Percentiles rank a stretch among this genome's conserved stretches.
Evolutionary conservation across 2,797 vertebrate genomes (phyloP).

Genomic region (Antrozous pallidus): DNA sequence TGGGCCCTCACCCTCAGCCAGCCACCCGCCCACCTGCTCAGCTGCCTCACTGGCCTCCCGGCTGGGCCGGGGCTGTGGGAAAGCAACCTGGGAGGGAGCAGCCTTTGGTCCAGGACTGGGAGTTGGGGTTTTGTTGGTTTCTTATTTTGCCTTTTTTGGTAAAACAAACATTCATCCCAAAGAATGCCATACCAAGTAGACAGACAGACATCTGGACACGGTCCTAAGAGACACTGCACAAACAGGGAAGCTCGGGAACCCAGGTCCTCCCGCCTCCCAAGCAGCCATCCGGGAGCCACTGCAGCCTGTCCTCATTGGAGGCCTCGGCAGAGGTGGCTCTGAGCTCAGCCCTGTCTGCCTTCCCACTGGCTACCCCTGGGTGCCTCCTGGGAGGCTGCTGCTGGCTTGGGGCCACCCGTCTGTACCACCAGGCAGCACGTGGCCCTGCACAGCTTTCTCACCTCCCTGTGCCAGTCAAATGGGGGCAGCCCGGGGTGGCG

Average conservation of each 20-base stretch:
- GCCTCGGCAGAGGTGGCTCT: too few species aligned
- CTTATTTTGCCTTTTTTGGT: neutral
- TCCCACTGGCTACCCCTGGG: too few species aligned
- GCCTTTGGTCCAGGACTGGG: neutral
- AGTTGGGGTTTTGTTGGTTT: neutral
- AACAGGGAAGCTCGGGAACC: slow-evolving; percentile 39
- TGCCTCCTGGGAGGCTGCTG: neutral
- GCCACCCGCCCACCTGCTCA: neutral
- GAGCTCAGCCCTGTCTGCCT: neutral
- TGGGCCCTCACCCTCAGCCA: too few species aligned
- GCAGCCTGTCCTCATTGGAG: neutral
- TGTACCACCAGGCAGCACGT: neutral
- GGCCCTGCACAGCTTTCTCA: neutral
- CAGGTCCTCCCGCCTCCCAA: neutral
- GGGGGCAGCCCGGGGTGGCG: neutral
- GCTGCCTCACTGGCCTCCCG: neutral
- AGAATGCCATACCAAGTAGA: neutral
- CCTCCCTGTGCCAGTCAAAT: neutral
- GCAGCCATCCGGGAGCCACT: too few species aligned
- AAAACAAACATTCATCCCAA: neutral
- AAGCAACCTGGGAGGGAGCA: neutral
- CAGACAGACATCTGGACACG: slow-evolving; percentile 48
- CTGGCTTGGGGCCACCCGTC: neutral
- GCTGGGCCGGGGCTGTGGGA: too few species aligned
- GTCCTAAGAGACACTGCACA: slow-evolving; percentile 38